phyloP scores from a whole-genome alignment of 2,113 vertebrate genomes.

The Hippoglossus stenolepis region DNA sequence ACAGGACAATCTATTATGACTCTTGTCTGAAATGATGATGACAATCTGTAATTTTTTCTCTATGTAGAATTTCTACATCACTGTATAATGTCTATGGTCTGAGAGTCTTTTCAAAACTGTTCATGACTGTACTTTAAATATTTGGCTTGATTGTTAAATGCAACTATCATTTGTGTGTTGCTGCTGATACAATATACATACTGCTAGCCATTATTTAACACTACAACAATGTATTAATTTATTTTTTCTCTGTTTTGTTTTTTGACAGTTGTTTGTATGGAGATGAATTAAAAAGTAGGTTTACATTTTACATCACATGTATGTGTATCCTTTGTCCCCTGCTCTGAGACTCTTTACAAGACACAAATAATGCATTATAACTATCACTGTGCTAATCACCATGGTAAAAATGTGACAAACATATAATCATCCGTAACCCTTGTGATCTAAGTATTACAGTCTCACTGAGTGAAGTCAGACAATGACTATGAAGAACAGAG shows the following conservation, averaged over 20 bases:
- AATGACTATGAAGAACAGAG: constrained; percentile 3
- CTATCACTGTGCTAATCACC: background rate
- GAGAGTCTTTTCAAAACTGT: constrained; percentile 86
- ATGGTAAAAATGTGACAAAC: background rate
- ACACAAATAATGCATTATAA: background rate
- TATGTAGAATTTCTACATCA: constrained; percentile 49
- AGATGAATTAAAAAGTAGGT: constrained; percentile 79
- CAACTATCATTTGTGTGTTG: constrained; percentile 14
- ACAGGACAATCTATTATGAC: background rate
- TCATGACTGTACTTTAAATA: constrained; percentile 87
- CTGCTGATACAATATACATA: constrained; percentile 73
- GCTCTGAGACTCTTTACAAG: background rate
- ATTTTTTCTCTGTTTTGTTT: constrained; percentile 79
- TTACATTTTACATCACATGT: constrained; percentile 46
- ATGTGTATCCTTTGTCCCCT: constrained; percentile 15
- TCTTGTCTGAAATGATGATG: too few relatives aligned
- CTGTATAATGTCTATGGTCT: constrained; percentile 86
- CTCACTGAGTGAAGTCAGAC: background rate
- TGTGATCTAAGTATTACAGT: background rate
- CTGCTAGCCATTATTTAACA: constrained; percentile 7
- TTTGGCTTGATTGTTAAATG: constrained; percentile 43
- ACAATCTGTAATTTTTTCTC: constrained; percentile 67
- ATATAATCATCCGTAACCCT: background rate
- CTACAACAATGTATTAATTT: constrained; percentile 78
- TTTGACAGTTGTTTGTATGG: constrained; percentile 85